These are phyloP conservation scores for Goniozus legneri DNA, from an alignment of 1,140 invertebrate genomes.

Conservation along the genomic window DNA sequence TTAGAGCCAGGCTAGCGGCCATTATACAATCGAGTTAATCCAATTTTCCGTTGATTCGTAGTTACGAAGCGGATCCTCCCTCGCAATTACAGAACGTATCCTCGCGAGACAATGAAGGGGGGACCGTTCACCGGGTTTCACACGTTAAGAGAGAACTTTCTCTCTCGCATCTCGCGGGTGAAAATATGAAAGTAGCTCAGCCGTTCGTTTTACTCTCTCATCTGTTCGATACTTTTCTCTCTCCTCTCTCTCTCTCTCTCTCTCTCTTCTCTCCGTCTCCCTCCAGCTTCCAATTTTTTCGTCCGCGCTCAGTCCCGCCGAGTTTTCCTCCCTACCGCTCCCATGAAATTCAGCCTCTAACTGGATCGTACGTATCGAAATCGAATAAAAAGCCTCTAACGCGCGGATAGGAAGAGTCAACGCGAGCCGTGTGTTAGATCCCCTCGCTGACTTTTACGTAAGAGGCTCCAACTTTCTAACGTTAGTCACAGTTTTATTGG, in stretches of 20 bases:
- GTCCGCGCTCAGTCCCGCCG: neutral
- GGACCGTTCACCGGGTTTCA: constrained; percentile 36
- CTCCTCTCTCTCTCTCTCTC: constrained; percentile 23
- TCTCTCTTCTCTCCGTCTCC: constrained; percentile 1
- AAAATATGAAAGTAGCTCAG: constrained; percentile 56
- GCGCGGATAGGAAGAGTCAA: too few relatives aligned
- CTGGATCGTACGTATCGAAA: too few relatives aligned
- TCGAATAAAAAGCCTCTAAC: too few relatives aligned
- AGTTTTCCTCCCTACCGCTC: constrained; percentile 3
- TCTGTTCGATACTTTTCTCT: constrained; percentile 7
- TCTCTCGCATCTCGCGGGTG: constrained; percentile 43
- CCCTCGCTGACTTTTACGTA: constrained; percentile 15
- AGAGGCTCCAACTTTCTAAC: constrained; percentile 24
- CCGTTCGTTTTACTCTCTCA: constrained; percentile 30
- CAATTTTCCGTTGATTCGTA: too few relatives aligned
- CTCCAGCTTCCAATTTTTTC: neutral
- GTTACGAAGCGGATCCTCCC: constrained; percentile 4
- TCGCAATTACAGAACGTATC: constrained; percentile 26
- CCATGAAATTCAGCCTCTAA: constrained; percentile 6
- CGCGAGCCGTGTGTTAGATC: too few relatives aligned
- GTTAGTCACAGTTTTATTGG: constrained; percentile 10
- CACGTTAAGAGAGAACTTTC: constrained; percentile 51
- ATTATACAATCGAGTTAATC: too few relatives aligned
- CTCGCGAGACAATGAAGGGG: constrained; percentile 42
- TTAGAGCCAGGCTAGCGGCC: too few relatives aligned